Evolutionary conservation across 1,140 invertebrate genomes (phyloP), one percentile per base, ranked within the genome.

Genomic region (Heliothis virescens): DNA sequence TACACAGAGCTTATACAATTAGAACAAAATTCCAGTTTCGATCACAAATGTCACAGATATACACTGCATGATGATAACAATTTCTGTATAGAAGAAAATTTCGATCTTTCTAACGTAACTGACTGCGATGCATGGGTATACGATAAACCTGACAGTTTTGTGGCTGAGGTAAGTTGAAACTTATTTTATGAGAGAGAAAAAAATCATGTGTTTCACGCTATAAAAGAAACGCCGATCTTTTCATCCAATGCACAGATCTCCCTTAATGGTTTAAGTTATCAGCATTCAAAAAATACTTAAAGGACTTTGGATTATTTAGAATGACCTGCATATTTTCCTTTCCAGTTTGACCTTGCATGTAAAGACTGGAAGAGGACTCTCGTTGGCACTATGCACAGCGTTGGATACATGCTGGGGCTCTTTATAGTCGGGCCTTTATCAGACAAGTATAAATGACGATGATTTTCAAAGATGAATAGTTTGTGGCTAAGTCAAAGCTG

Each of bases 291-390:
- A n/a, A n/a, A n/a, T n/a, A n/a, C n/a, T n/a, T n/a, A n/a, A n/a
- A n/a, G n/a, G n/a, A n/a, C n/a, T n/a, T n/a, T n/a, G n/a, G n/a
- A n/a, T n/a, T n/a, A n/a, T n/a, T 41, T 41, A 41, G 34, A 0
- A 41, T 41, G 7, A 41, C 7, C 0, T 41, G 4, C 9, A 5
- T 41, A 41, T 41, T 41, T 41, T 41, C 4, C 16, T 57, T 79
- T 77, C 0, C 41, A 84, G 83, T 85, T 83, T 55, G 57, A 80
- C 3, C 78, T 90, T 29, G 89, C 87, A 0, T 91, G 88, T 74
- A 85, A 92, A 41, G 87, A 90, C 48, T 96, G 96, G 96, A 96
- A 96, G 82, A 86, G 96, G 60, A 95, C 96, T 0, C 91, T 96
- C 41, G 95, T 96, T 12, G 96, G 96, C 10, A 96, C 96, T 0